These are phyloP conservation scores for Eciton burchellii DNA, from an alignment of 1,140 invertebrate species.

Conservation along the genomic window DNA sequence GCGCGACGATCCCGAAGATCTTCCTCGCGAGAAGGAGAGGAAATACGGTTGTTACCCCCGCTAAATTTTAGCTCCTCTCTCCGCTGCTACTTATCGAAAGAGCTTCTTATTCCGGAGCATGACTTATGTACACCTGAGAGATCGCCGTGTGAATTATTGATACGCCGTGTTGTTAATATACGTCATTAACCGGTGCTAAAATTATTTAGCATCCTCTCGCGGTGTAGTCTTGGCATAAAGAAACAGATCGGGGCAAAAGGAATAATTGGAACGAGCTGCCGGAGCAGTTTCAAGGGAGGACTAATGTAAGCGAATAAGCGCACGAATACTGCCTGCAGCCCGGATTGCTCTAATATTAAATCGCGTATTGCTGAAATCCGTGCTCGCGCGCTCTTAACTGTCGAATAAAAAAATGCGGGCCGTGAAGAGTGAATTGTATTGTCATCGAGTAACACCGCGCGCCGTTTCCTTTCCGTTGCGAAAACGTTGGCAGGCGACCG, in stretches of 20 bases:
- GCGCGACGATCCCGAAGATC: no score
- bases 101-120: neutral
- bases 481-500: no score
- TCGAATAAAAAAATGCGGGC: no score
- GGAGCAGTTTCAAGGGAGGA: neutral
- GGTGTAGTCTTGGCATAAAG: neutral
- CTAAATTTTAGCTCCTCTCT: neutral
- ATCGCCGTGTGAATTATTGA: neutral
- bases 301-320: no score
- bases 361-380: no score
- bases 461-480: no score
- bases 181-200: neutral
- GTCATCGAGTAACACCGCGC: no score
- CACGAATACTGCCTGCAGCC: no score
- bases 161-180: neutral
- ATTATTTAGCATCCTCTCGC: constrained; percentile 11
- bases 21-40: neutral
- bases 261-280: no score
- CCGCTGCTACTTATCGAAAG: constrained; percentile 1
- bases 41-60: neutral
- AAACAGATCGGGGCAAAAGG: constrained; percentile 9
- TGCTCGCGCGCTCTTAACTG: no score
- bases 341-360: no score
- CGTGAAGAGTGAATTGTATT: no score
- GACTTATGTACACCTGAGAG: constrained; percentile 2